A percentile compares a stretch with the other conserved stretches of the same genome.
Evolutionary conservation across 2,113 vertebrate species (phyloP).

Genomic region (Trogon melanurus): DNA sequence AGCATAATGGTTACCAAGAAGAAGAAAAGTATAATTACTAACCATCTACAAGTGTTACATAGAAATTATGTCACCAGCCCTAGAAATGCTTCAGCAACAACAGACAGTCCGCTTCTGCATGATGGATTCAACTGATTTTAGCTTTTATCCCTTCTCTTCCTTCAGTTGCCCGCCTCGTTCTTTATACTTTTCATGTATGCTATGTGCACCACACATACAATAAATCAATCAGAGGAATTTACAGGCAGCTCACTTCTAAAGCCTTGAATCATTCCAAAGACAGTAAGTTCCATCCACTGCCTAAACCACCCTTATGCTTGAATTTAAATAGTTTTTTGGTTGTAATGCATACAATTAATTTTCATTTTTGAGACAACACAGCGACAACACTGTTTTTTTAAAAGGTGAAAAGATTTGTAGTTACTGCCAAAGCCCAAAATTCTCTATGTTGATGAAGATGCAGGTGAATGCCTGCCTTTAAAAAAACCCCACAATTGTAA

Average conservation of each 20-base stretch:
- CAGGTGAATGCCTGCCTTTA: background rate
- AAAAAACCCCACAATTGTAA: background rate
- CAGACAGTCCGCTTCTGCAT: background rate
- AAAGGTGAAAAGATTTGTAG: background rate
- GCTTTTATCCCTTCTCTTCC: background rate
- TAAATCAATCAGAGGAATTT: background rate
- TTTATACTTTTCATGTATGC: background rate
- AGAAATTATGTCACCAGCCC: background rate
- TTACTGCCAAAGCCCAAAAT: background rate
- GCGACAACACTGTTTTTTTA: background rate
- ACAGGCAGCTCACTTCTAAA: background rate
- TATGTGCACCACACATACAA: background rate
- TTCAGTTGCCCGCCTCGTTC: background rate
- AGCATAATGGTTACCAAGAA: background rate
- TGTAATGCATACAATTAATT: background rate
- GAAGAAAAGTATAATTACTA: background rate
- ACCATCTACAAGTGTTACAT: background rate
- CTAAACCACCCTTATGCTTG: background rate
- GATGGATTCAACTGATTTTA: background rate
- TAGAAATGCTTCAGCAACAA: background rate
- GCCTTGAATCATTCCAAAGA: background rate
- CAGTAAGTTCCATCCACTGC: background rate
- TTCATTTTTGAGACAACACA: background rate
- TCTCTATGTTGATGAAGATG: background rate
- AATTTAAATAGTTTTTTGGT: background rate